These are phyloP conservation scores for Galeopterus variegatus DNA, from an alignment of 2,113 vertebrate species.

Conservation along the genomic window DNA sequence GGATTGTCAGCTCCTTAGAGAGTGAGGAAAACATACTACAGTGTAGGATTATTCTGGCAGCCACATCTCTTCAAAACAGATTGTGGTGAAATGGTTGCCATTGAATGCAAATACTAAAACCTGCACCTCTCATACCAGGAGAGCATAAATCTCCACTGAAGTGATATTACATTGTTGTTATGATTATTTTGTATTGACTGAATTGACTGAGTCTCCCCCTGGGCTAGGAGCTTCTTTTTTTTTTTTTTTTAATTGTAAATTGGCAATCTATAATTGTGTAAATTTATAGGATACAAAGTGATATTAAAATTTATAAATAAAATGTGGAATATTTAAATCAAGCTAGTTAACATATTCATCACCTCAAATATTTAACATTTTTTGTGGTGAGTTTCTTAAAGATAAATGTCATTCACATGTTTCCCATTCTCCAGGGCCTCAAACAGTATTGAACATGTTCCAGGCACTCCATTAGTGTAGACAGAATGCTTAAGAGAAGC, in stretches of 20 bases:
- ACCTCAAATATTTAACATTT: too few relatives aligned
- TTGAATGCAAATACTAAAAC: slow-evolving; percentile 58
- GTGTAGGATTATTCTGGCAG: background rate
- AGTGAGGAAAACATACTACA: slow-evolving; percentile 16
- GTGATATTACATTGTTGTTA: background rate
- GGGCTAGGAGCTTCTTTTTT: background rate
- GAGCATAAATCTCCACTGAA: background rate
- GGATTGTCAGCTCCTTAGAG: background rate
- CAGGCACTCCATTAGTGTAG: background rate
- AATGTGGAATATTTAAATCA: too few relatives aligned
- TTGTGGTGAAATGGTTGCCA: background rate
- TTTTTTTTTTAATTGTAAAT: too few relatives aligned
- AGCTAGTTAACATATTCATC: too few relatives aligned
- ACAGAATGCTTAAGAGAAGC: background rate
- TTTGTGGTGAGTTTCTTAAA: background rate
- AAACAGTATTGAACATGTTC: background rate
- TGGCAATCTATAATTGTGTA: too few relatives aligned
- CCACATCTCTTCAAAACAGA: background rate
- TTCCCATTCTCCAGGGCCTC: background rate
- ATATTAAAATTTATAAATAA: too few relatives aligned
- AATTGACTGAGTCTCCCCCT: background rate
- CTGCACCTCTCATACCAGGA: background rate
- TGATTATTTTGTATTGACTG: background rate
- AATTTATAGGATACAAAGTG: too few relatives aligned
- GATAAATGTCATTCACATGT: background rate